Percentiles rank a stretch among this genome's conserved stretches.
phyloP scores from a whole-genome alignment of 1,140 invertebrate species.

The Microvelia longipes region DNA sequence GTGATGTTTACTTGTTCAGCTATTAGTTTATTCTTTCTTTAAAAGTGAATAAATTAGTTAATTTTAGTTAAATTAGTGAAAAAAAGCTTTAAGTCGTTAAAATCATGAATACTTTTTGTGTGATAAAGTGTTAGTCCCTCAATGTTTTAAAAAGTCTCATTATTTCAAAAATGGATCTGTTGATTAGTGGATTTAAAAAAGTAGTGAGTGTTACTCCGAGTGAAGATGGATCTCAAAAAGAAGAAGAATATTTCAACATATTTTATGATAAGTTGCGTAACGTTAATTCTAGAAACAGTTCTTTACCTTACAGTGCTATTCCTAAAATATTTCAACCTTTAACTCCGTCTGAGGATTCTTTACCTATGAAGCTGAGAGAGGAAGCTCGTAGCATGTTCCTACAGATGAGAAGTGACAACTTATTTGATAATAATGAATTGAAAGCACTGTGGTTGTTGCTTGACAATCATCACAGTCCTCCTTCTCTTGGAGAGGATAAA shows the following conservation, averaged over 20 bases:
- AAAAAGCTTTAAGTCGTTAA: too few relatives aligned
- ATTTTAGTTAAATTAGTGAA: too few relatives aligned
- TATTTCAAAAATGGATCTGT: background rate
- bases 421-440: slow-evolving; percentile 14
- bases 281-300: background rate
- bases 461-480: slow-evolving; percentile 10
- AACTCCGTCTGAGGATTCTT: slow-evolving; percentile 6
- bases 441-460: slow-evolving; percentile 12
- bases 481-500: slow-evolving; percentile 8
- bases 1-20: too few relatives aligned
- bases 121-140: too few relatives aligned
- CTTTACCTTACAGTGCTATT: background rate
- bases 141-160: too few relatives aligned
- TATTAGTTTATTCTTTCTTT: too few relatives aligned
- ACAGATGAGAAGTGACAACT: slow-evolving; percentile 3
- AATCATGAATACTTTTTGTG: too few relatives aligned
- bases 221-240: background rate
- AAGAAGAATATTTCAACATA: background rate
- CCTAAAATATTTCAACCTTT: slow-evolving; percentile 2
- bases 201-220: background rate
- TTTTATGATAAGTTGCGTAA: background rate
- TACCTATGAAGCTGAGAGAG: slow-evolving; percentile 13
- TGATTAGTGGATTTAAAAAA: background rate
- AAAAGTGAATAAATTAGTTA: too few relatives aligned
- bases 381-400: slow-evolving; percentile 12